A percentile compares a stretch with the other conserved stretches of the same genome.
Evolutionary conservation across 2,113 vertebrate species (phyloP).

Genomic region (Phainopepla nitens): DNA sequence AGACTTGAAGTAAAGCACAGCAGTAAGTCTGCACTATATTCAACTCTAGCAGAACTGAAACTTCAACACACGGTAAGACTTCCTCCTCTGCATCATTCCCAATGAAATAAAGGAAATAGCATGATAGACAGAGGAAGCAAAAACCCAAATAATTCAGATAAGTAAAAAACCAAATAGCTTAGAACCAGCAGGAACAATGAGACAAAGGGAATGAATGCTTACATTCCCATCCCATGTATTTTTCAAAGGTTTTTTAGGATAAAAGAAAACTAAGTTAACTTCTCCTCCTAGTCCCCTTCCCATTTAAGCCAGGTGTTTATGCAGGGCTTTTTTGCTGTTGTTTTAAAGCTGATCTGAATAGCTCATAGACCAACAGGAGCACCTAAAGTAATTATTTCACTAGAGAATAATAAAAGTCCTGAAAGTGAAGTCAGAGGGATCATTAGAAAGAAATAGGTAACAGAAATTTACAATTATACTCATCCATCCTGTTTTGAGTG

Average conservation of each 20-base stretch:
- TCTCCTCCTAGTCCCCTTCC: background rate
- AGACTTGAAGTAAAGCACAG: background rate
- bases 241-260: background rate
- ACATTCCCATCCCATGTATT: background rate
- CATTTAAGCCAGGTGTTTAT: background rate
- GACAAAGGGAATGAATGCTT: background rate
- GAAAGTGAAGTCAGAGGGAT: background rate
- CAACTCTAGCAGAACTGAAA: background rate
- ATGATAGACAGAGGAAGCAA: background rate
- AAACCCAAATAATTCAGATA: background rate
- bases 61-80: background rate
- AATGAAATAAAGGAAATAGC: background rate
- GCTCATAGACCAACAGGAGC: background rate
- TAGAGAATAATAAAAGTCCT: background rate
- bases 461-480: background rate
- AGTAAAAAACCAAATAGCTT: background rate
- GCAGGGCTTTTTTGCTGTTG: background rate
- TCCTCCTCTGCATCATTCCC: background rate
- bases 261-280: background rate
- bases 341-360: background rate
- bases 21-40: background rate
- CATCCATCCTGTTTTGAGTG: background rate
- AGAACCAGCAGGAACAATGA: background rate
- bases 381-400: background rate
- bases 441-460: background rate